Conservation (phyloP, 2,888 invertebrate species). For the Iphiclides podalirius region DNA sequence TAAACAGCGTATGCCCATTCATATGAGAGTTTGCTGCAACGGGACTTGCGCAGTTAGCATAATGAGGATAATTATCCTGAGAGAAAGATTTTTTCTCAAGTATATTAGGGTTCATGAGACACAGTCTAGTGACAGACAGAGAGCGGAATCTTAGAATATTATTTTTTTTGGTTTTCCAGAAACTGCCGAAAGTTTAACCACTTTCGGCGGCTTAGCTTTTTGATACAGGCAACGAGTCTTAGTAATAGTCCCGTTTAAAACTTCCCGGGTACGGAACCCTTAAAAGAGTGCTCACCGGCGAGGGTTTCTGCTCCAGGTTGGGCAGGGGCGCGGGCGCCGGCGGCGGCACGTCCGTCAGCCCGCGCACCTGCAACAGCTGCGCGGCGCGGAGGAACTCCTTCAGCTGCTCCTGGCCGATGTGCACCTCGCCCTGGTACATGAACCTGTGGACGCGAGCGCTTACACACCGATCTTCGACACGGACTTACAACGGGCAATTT, state of each 20-base stretch:
- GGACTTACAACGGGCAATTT: too few species aligned
- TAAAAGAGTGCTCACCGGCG: constrained; percentile 79
- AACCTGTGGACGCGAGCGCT: constrained; percentile 82
- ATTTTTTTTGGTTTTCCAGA: too few species aligned
- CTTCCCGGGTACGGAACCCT: too few species aligned
- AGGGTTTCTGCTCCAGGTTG: constrained; percentile 83
- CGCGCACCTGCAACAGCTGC: constrained; percentile 92
- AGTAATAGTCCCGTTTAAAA: too few species aligned
- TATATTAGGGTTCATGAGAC: too few species aligned
- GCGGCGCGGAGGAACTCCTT: constrained; percentile 93
- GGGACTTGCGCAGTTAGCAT: background rate
- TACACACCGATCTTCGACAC: too few species aligned
- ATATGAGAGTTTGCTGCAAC: background rate
- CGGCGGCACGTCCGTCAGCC: constrained; percentile 89
- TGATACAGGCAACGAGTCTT: too few species aligned
- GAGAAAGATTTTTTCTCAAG: too few species aligned
- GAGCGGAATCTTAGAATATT: too few species aligned
- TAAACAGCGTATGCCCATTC: constrained; percentile 4
- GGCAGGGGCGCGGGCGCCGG: constrained; percentile 68
- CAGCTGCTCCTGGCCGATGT: constrained; percentile 92
- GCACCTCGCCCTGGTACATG: constrained; percentile 96
- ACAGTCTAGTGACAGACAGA: too few species aligned
- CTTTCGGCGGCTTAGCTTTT: too few species aligned
- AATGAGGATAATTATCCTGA: background rate
- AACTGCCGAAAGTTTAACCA: too few species aligned